Evolutionary conservation across 1,140 invertebrate genomes (phyloP), one percentile per base, ranked within the genome.

Genomic region (Phortica variegata): DNA sequence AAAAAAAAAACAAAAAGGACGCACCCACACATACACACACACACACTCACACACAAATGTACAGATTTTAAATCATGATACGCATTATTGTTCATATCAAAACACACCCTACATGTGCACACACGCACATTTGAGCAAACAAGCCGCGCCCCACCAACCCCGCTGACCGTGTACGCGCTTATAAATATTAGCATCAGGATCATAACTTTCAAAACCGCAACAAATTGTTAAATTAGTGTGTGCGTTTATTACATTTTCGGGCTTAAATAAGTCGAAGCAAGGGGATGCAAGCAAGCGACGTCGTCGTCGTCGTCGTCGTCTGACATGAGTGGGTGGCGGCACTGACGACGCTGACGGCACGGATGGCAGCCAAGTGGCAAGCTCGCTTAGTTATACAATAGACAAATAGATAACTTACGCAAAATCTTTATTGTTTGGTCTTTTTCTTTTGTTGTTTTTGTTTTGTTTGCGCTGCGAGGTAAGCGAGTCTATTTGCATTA

Each of bases 171-270:
- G 33, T 10, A 15, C 13, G 13, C 10, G 16, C 31, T 15, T 44
- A 44, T 33, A 44, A 42, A 42, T 42, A 42, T 42, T 42, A 18
- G 18, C 47, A 47, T 43, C 38, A 40, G 38, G 23, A 40, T 52
- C 50, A 52, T 52, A 52, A 52, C 44, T 52, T 37, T 26, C 18
- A 23, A 47, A 43, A 52, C 50, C 50, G 50, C 50, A 52, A 47
- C 50, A 42, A 52, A 52, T 52, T 47, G 44, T 41, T 47, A 43
- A 52, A 52, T 52, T 52, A 52, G 50, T 52, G 33, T 23, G 39
- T 23, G 32, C 49, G 45, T 46, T 52, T 52, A 52, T 52, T 52
- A 46, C 49, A 46, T 44, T 50, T 49, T 20, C 12, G 36, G 17
- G 15, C 29, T 33, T 44, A 29, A 34, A n/a, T 29, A n/a, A 32